phyloP scores from a whole-genome alignment of 2,888 invertebrate genomes.

The Crioceris asparagi region DNA sequence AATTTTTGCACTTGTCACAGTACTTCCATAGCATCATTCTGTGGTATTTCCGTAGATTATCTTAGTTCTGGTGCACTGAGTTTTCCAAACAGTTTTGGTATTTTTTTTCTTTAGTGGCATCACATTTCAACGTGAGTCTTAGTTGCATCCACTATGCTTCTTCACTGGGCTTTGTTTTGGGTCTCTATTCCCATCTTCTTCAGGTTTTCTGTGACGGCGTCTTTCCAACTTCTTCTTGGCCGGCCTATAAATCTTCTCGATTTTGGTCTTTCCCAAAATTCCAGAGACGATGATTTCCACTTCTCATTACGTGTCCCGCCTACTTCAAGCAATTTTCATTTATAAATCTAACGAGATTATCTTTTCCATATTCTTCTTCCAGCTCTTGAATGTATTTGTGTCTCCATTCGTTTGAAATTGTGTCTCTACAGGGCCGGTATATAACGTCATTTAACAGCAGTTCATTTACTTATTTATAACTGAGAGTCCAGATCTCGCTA shows the following conservation, averaged over 20 bases:
- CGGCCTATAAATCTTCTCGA: background rate
- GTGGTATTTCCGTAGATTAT: too few relatives aligned
- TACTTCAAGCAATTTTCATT: background rate
- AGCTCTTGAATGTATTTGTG: background rate
- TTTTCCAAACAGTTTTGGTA: too few relatives aligned
- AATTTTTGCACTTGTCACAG: too few relatives aligned
- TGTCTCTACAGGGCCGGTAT: background rate
- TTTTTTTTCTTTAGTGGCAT: too few relatives aligned
- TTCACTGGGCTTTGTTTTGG: too few relatives aligned
- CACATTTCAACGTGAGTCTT: too few relatives aligned
- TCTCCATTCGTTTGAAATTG: background rate
- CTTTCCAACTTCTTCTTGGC: too few relatives aligned
- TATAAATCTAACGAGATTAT: background rate
- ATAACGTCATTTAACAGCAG: background rate
- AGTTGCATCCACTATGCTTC: too few relatives aligned
- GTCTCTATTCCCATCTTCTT: too few relatives aligned
- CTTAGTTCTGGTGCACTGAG: too few relatives aligned
- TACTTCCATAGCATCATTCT: too few relatives aligned
- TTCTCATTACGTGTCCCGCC: background rate
- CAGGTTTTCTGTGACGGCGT: too few relatives aligned
- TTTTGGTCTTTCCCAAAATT: background rate
- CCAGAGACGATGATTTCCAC: slow-evolving; percentile 1
- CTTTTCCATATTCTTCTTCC: slow-evolving; percentile 1
- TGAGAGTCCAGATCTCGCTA: slow-evolving; percentile 1
- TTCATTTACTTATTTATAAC: background rate